Percentiles rank a stretch among this genome's conserved stretches.
These are phyloP conservation scores for Psilanteris sp. DNA, from an alignment of 1,140 invertebrate species.

Conservation along the genomic window DNA sequence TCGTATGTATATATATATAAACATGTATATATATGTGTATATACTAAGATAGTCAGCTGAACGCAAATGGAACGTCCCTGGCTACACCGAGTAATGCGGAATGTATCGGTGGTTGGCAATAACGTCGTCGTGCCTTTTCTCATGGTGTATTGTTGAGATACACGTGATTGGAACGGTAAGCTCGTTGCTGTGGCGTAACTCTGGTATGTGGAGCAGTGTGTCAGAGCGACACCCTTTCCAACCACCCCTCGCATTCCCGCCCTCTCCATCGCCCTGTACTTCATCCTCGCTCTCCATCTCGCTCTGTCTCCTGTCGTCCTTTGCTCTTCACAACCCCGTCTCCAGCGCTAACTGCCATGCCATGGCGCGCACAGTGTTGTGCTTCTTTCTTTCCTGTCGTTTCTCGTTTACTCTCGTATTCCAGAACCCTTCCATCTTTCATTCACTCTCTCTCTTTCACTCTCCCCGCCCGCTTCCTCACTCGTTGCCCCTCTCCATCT, in stretches of 20 bases:
- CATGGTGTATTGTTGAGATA: slow-evolving; percentile 34
- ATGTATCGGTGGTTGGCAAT: slow-evolving; percentile 37
- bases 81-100: slow-evolving; percentile 30
- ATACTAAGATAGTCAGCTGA: background rate
- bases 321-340: background rate
- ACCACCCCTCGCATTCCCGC: slow-evolving; percentile 45
- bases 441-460: slow-evolving; percentile 17
- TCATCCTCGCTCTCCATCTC: background rate
- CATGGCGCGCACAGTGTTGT: slow-evolving; percentile 22
- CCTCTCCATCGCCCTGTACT: slow-evolving; percentile 48
- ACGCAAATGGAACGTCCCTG: slow-evolving; percentile 30
- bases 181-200: slow-evolving; percentile 60
- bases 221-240: slow-evolving; percentile 73
- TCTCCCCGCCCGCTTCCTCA: background rate
- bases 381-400: slow-evolving; percentile 23
- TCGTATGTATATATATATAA: background rate
- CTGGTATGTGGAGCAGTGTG: slow-evolving; percentile 77
- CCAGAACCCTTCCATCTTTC: slow-evolving; percentile 40
- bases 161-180: slow-evolving; percentile 39
- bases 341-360: background rate
- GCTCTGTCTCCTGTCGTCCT: slow-evolving; percentile 27
- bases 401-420: too few species aligned
- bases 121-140: slow-evolving; percentile 25
- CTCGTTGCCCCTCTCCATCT: slow-evolving; percentile 43
- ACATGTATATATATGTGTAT: too few species aligned